Base-by-base conservation (phyloP, 2,888 invertebrate genomes). In the Thelaira solivaga region DNA sequence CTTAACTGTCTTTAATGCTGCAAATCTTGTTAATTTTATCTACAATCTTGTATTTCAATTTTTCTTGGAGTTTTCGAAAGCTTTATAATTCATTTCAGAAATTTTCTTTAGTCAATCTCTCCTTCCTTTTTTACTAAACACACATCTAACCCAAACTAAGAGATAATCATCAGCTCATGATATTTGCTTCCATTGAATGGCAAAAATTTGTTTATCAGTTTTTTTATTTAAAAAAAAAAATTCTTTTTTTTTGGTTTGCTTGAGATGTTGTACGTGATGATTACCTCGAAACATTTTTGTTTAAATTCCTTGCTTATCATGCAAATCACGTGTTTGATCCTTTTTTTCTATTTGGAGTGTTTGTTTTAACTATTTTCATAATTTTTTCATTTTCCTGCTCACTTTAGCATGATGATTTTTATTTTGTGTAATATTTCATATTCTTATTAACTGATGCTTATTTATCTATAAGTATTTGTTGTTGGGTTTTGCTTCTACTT, bases 321-420 rank as follows among this genome's bases (percentile, higher is more conserved):
- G 68, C 68, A 77, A 77, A 77, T 77, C 77, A 77, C 77, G 68
- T 77, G 61, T 36, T 41, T 64, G 57, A 68, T 73, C 73, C 67
- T 72, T 72, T 10, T 18, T 53, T 49, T 49, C 6, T 39, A 26
- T 51, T n/a, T 26, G 41, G 11, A 2, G 47, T 5, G 8, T 36
- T 16, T 39, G 39, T 26, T n/a, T n/a, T n/a, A 39, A 29, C 6
- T 16, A 29, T 51, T 39, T 41, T 22, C 7, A 22, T 41, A 41
- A 39, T 13, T 41, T 36, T 53, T 53, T 29, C 24, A 22, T 34
- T 59, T 47, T 7, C 13, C 34, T 36, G 45, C 45, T 29, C 24
- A 22, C 26, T 59, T 47, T 7, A 18, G 10, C 29, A 29, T 53
- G 2, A 47, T 31, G 47, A 72, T 76, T 65, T 72, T 65, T 72